Conservation (phyloP, 2,888 invertebrate genomes). For the Rhagonycha lutea region DNA sequence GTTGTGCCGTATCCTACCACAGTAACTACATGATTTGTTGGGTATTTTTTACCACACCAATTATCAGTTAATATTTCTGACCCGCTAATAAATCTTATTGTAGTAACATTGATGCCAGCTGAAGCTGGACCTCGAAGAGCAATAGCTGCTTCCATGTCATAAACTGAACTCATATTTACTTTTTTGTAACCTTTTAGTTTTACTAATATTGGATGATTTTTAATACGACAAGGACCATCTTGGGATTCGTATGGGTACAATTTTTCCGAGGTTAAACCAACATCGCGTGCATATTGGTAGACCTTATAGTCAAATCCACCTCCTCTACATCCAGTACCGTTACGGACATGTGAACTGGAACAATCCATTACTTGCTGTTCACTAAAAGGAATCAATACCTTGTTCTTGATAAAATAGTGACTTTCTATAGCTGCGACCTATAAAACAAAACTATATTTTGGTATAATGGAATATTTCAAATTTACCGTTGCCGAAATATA, state of each 20-base stretch:
- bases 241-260: conserved; percentile 85
- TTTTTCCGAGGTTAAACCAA: conserved; percentile 88
- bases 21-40: conserved; percentile 86
- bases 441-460: conserved; percentile 30
- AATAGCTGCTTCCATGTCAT: conserved; percentile 74
- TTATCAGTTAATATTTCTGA: too few relatives aligned
- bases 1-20: conserved; percentile 82
- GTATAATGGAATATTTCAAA: conserved; percentile 34
- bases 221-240: conserved; percentile 75
- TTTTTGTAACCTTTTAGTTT: conserved; percentile 81
- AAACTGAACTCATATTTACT: conserved; percentile 72
- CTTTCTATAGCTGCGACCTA: conserved; percentile 90
- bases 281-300: conserved; percentile 81
- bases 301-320: conserved; percentile 82
- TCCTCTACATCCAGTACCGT: conserved; percentile 95
- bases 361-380: conserved; percentile 94
- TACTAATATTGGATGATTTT: conserved; percentile 70
- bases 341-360: too few relatives aligned
- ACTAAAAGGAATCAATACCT: conserved; percentile 78
- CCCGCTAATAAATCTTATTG: too few relatives aligned
- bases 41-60: too few relatives aligned
- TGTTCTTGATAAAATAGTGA: conserved; percentile 81
- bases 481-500: conserved; percentile 89
- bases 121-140: conserved; percentile 85
- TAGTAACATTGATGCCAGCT: conserved; percentile 78